Base-by-base conservation (phyloP, 1,140 invertebrate genomes). In the Bombus affinis region DNA sequence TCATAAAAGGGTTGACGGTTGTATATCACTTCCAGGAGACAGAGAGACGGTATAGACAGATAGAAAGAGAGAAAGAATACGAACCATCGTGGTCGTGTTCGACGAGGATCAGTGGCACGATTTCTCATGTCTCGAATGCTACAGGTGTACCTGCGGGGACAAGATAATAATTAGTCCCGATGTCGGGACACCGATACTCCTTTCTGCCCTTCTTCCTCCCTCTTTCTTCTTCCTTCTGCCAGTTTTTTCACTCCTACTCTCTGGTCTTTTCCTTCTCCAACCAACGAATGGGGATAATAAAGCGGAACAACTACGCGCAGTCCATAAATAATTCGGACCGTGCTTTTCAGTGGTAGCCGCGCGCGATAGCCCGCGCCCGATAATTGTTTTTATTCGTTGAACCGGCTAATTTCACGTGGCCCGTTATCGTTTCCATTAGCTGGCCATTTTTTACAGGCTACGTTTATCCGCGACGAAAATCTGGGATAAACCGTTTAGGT, bases 111-210 rank as follows among this genome's bases (percentile, higher is more conserved):
- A 35, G 72, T 84, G 81, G 72, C 72, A 75, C 47, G 84, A 83
- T 74, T 76, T 65, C 81, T 85, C 72, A 73, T 81, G 85, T 83
- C 57, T 35, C 47, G 68, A 62, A 66, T 77, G 75, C 80, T 86
- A 85, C 89, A 90, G 88, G 89, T 92, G 89, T 84, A 88, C 65
- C 83, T 73, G 81, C 81, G 39, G 66, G 86, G 77, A 86, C 83
- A 81, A 90, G 89, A 92, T 93, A 92, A 93, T 92, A 93, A 93
- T 93, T 93, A 93, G 86, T 84, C 79, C 68, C 87, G 80, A 84
- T 80, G 74, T 81, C 76, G 73, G 81, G 86, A 90, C 89, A 88
- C 81, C 75, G 71, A 88, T 88, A 85, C 82, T 89, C 79, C 66
- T 78, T 78, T 62, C 66, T 25, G 25, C 66, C 39, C 53, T 44